A percentile compares a stretch with the other conserved stretches of the same genome.
phyloP scores from a whole-genome alignment of 1,140 invertebrate genomes.

The Pentalonia nigronervosa region DNA sequence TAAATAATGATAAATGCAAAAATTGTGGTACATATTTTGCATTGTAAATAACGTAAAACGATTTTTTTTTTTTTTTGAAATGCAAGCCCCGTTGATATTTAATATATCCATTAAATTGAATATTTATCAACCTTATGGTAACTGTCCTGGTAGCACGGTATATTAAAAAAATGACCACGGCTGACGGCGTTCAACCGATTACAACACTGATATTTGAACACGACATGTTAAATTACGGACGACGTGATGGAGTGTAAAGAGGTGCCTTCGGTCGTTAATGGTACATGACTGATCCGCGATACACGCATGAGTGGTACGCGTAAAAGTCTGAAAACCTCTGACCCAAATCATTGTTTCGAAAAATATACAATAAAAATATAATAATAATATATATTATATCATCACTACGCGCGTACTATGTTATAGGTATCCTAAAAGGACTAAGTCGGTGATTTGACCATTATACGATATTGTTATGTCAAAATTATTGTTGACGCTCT shows the following conservation, averaged over 20 bases:
- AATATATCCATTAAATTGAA: neutral
- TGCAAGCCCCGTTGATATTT: too few relatives aligned
- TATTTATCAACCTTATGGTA: neutral
- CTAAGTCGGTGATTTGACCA: neutral
- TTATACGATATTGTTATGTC: too few relatives aligned
- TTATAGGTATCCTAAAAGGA: neutral
- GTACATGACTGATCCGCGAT: neutral
- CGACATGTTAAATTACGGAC: neutral
- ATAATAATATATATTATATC: too few relatives aligned
- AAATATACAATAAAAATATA: too few relatives aligned
- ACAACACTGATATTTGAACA: neutral
- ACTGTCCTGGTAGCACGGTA: neutral
- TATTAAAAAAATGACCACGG: neutral
- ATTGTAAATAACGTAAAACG: too few relatives aligned
- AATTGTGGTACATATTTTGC: too few relatives aligned
- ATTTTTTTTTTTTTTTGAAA: too few relatives aligned
- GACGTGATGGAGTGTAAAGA: neutral
- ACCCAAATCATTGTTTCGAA: too few relatives aligned
- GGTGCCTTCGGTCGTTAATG: neutral
- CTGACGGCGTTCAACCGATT: neutral
- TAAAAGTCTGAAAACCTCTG: too few relatives aligned
- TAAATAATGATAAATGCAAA: too few relatives aligned
- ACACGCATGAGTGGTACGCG: neutral
- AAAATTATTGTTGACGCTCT: neutral
- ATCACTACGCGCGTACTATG: too few relatives aligned